Evolutionary conservation across 53 echinoderm and acorn worm species (phyloP).

Genomic region (Crossaster papposus): DNA sequence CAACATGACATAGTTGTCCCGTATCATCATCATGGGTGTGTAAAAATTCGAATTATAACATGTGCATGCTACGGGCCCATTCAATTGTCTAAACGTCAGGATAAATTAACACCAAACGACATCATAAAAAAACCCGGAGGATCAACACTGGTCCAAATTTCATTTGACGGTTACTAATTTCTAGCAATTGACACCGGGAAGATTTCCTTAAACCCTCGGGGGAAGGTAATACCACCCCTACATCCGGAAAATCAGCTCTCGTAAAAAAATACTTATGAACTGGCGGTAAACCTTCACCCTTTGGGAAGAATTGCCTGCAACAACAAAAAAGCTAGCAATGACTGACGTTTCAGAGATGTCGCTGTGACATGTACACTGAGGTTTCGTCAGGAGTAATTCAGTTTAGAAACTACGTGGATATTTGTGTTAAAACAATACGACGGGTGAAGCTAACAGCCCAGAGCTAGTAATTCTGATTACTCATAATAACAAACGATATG

Average conservation of each 20-base stretch:
- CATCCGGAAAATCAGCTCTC: not conserved
- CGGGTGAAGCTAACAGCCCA: not conserved
- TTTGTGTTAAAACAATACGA: not conserved
- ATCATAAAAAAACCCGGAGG: not conserved
- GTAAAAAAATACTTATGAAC: not conserved
- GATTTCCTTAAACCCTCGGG: not conserved
- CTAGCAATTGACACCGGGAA: conserved; percentile 6
- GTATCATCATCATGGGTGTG: too few relatives aligned
- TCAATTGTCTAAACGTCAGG: not conserved
- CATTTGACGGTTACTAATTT: conserved; percentile 21
- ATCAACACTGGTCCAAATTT: not conserved
- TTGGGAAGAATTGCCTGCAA: not conserved
- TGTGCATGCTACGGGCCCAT: not conserved
- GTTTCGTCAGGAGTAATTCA: not conserved
- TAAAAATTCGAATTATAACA: too few relatives aligned
- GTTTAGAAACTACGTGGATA: not conserved
- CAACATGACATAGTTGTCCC: not conserved
- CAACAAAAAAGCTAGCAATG: not conserved
- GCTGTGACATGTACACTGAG: not conserved
- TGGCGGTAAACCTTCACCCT: not conserved
- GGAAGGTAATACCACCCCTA: conserved; percentile 12
- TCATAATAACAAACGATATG: not conserved
- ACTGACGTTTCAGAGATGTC: conserved; percentile 12
- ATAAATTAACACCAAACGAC: not conserved
- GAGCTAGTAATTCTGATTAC: not conserved